Evolutionary conservation across 92 coral and sea anemone species (phyloP).

Genomic region (Umimayanthus chanpuru): DNA sequence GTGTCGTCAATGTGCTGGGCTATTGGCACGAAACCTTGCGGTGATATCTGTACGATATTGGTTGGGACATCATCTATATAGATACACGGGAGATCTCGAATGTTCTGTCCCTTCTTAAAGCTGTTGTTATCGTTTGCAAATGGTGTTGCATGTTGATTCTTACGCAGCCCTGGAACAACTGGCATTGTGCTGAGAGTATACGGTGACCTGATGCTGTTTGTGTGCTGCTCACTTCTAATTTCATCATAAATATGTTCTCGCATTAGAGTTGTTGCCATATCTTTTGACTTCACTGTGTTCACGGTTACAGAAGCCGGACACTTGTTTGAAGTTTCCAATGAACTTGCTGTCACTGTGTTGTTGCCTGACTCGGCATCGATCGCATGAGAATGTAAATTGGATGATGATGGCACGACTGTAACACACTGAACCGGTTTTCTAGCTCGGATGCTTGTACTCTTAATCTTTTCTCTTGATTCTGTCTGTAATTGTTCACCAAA

Average conservation of each 20-base stretch:
- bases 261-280: not conserved
- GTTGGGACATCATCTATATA: not conserved
- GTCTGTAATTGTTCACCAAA: not conserved
- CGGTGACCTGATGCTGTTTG: not conserved
- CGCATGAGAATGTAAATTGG: not conserved
- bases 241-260: not conserved
- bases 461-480: not conserved
- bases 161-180: not conserved
- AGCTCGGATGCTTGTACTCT: not conserved
- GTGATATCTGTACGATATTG: not conserved
- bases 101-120: not conserved
- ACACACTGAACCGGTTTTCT: slow-evolving; percentile 44
- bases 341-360: not conserved
- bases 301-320: not conserved
- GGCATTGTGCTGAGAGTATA: not conserved
- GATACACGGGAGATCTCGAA: not conserved
- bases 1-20: not conserved
- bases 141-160: not conserved
- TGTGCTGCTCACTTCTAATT: not conserved
- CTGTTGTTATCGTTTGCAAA: not conserved
- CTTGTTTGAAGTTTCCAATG: not conserved
- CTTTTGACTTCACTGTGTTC: not conserved
- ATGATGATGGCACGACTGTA: slow-evolving; percentile 31
- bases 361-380: not conserved
- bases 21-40: not conserved